Conservation (phyloP, 2,797 vertebrate species). For the Limnodromus scolopaceus region DNA sequence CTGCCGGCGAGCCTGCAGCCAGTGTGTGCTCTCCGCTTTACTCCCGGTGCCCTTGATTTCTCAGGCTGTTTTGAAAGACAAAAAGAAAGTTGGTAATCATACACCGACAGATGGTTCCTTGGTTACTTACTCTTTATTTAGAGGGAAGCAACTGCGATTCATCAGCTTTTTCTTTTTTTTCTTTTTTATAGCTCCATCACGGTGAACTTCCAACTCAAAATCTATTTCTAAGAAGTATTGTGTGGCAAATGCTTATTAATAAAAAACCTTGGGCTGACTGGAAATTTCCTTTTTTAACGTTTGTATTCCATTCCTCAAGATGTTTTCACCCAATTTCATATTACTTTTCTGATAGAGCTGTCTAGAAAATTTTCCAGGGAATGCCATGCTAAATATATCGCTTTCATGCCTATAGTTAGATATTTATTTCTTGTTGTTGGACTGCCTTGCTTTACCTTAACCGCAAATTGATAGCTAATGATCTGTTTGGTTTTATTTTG, state of each 20-base stretch:
- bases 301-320: neutral
- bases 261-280: constrained; percentile 1
- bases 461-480: neutral
- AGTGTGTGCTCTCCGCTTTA: neutral
- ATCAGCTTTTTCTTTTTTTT: constrained; percentile 6
- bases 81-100: constrained; percentile 73
- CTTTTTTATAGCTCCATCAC: neutral
- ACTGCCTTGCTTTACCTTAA: neutral
- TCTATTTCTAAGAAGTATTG: constrained; percentile 47
- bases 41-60: constrained; percentile 40
- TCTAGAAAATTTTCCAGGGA: neutral
- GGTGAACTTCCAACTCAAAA: constrained; percentile 47
- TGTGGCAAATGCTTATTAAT: constrained; percentile 33
- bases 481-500: neutral
- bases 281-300: constrained; percentile 18
- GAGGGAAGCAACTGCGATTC: constrained; percentile 59
- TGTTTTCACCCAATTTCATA: neutral
- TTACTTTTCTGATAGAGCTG: neutral
- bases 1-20: neutral
- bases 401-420: neutral
- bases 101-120: constrained; percentile 69
- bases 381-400: neutral
- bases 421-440: neutral
- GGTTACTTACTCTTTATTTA: constrained; percentile 68
- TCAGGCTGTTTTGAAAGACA: constrained; percentile 66